phyloP scores from a whole-genome alignment of 2,888 invertebrate genomes.

The Phymatocera aterrima region DNA sequence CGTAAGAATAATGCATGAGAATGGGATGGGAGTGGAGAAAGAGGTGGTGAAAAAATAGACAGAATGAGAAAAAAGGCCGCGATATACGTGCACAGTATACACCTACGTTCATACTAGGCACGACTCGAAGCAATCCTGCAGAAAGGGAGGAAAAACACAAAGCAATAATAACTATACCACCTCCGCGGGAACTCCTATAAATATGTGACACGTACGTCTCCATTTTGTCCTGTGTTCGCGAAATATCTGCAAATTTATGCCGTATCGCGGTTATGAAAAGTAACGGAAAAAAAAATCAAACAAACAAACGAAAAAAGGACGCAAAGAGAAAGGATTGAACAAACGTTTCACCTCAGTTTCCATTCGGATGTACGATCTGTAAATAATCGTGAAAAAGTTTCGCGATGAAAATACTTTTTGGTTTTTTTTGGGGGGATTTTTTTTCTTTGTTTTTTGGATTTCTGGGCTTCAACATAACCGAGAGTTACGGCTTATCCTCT shows the following conservation, averaged over 20 bases:
- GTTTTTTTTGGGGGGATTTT: no score
- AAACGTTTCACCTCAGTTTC: no score
- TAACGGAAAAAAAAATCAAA: not conserved
- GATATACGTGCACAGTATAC: not conserved
- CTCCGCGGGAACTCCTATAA: not conserved
- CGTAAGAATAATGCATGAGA: not conserved
- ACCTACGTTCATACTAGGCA: no score
- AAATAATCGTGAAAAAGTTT: no score
- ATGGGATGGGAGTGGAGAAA: not conserved
- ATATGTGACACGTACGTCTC: not conserved
- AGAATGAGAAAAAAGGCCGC: not conserved
- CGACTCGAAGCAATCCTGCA: not conserved
- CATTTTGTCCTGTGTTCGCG: not conserved
- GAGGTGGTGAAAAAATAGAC: not conserved
- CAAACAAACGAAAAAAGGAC: not conserved
- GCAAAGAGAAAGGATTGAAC: not conserved
- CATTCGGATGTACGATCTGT: no score
- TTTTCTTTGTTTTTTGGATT: conserved; percentile 25
- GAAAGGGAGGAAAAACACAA: not conserved
- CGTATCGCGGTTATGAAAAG: not conserved
- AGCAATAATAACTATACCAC: no score
- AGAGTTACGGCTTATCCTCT: conserved; percentile 12
- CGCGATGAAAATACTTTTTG: no score
- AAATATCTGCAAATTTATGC: not conserved
- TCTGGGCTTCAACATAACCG: conserved; percentile 9